phyloP scores from a whole-genome alignment of 92 coral and sea anemone genomes.

The Epizoanthus ramosus region DNA sequence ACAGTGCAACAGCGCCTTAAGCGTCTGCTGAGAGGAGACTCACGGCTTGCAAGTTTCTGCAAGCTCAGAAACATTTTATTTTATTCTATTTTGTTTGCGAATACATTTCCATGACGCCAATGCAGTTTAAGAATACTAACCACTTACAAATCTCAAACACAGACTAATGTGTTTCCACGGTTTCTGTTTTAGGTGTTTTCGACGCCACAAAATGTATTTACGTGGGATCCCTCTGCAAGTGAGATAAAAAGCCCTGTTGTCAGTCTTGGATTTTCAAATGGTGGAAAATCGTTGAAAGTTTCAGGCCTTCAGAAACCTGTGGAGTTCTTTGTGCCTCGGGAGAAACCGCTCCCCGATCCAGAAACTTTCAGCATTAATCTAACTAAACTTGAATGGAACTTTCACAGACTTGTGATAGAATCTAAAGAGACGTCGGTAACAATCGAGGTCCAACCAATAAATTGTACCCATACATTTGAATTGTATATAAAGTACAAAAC shows the following conservation, averaged over 20 bases:
- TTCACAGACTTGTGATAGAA: slow-evolving; percentile 52
- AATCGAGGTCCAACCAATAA: slow-evolving; percentile 58
- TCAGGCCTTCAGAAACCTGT: slow-evolving; percentile 52
- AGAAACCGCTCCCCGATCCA: slow-evolving; percentile 46
- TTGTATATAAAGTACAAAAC: slow-evolving; percentile 39
- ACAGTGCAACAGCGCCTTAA: too few relatives aligned
- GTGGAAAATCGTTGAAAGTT: slow-evolving; percentile 53
- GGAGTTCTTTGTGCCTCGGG: slow-evolving; percentile 56
- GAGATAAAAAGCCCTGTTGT: slow-evolving; percentile 62
- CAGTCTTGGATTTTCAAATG: slow-evolving; percentile 60
- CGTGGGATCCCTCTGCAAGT: slow-evolving; percentile 54
- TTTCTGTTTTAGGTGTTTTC: slow-evolving; percentile 52
- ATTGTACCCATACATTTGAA: slow-evolving; percentile 52
- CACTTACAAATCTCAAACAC: neutral
- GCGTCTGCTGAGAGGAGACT: too few relatives aligned
- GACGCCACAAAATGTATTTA: slow-evolving; percentile 55
- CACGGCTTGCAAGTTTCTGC: too few relatives aligned
- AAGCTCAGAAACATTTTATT: neutral
- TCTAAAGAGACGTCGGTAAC: slow-evolving; percentile 59
- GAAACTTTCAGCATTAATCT: slow-evolving; percentile 36
- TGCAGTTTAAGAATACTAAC: neutral
- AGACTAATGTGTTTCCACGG: neutral
- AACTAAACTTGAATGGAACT: slow-evolving; percentile 44
- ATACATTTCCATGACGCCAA: too few relatives aligned
- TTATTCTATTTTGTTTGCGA: too few relatives aligned